Evolutionary conservation across 2,888 invertebrate genomes (phyloP).

Genomic region (Belgica antarctica): DNA sequence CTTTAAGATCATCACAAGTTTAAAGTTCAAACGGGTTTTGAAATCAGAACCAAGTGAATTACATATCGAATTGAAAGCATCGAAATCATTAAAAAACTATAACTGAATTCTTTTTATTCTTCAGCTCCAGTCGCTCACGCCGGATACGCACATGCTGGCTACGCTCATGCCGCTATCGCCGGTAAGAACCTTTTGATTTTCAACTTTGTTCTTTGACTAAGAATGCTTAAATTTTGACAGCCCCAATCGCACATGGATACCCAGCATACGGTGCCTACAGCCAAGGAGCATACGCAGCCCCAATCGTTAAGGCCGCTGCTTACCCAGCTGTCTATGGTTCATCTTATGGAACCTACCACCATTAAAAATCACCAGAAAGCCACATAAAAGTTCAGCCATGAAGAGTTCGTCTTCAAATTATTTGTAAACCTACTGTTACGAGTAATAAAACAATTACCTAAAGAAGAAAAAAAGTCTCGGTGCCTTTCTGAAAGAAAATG

Average conservation of each 20-base stretch:
- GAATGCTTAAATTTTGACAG: no score
- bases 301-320: conserved; percentile 10
- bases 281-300: conserved; percentile 5
- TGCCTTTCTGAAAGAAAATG: conserved; percentile 12
- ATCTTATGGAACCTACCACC: conserved; percentile 31
- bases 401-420: neutral
- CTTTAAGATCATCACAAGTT: no score
- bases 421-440: conserved; percentile 1
- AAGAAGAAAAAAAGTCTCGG: neutral
- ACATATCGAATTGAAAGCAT: no score
- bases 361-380: conserved; percentile 25
- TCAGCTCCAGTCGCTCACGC: neutral
- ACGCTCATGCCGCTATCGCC: conserved; percentile 16
- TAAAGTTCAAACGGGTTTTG: no score
- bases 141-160: neutral
- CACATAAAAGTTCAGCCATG: neutral
- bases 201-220: no score
- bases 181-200: neutral
- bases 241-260: conserved; percentile 8
- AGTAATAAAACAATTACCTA: neutral
- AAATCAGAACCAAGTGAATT: no score
- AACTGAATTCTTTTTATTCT: no score
- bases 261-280: neutral
- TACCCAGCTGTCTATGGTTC: neutral
- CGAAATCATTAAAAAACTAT: no score